A percentile compares a stretch with the other conserved stretches of the same genome.
phyloP scores from a whole-genome alignment of 1,140 invertebrate genomes.

The Meloidogyne chitwoodi region DNA sequence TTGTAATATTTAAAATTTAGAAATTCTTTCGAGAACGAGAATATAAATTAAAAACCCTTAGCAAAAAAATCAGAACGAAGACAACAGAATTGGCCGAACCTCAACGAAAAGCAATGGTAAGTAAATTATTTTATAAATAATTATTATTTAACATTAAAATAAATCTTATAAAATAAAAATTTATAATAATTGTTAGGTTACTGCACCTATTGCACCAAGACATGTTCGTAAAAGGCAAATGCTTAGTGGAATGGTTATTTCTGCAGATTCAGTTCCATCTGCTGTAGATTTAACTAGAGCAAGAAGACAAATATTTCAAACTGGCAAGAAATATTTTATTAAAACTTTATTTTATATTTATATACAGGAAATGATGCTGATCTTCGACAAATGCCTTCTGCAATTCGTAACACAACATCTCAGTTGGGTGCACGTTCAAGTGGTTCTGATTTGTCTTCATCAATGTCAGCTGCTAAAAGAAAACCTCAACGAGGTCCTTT shows the following conservation, averaged over 20 bases:
- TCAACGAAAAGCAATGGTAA: constrained; percentile 7
- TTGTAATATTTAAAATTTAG: not conserved
- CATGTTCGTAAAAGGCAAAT: constrained; percentile 11
- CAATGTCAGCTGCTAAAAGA: not conserved
- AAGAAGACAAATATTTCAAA: constrained; percentile 17
- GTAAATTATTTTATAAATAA: too few species aligned
- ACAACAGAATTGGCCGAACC: constrained; percentile 1
- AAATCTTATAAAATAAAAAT: too few species aligned
- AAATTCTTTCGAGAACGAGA: constrained; percentile 13
- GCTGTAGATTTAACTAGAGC: constrained; percentile 16
- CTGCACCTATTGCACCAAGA: constrained; percentile 13
- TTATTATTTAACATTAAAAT: too few species aligned
- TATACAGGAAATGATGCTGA: constrained; percentile 14
- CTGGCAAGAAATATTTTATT: not conserved
- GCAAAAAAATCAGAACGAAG: constrained; percentile 1
- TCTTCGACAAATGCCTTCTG: constrained; percentile 12
- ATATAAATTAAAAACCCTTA: not conserved
- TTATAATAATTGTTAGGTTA: not conserved
- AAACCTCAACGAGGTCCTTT: constrained; percentile 15
- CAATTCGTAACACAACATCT: constrained; percentile 8
- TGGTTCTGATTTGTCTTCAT: not conserved
- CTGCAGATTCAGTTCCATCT: constrained; percentile 9
- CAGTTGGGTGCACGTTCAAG: not conserved
- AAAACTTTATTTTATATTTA: not conserved
- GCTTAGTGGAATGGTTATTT: not conserved